These are phyloP conservation scores for Baronia brevicornis DNA, from an alignment of 2,888 invertebrate species.

Conservation along the genomic window DNA sequence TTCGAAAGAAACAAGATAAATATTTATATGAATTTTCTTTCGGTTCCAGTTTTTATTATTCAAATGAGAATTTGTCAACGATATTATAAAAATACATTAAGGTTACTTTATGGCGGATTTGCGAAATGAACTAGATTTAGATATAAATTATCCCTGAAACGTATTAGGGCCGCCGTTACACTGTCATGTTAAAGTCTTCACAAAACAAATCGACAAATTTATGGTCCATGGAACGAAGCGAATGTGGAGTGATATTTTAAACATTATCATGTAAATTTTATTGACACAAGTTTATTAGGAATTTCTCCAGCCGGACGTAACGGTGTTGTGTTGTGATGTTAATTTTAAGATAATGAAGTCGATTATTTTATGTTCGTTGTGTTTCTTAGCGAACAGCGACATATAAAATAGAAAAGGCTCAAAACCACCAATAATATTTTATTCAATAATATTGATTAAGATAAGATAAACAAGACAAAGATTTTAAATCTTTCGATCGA, in stretches of 20 bases:
- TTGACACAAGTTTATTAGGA: conserved; percentile 17
- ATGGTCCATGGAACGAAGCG: conserved; percentile 23
- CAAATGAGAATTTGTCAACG: conserved; percentile 7
- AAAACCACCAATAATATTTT: too few species aligned
- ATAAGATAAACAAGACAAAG: too few species aligned
- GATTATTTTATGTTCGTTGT: conserved; percentile 4
- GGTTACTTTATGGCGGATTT: conserved; percentile 7
- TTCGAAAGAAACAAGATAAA: conserved; percentile 8
- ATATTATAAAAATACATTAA: conserved; percentile 9
- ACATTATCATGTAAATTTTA: conserved; percentile 47
- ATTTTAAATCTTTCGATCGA: too few species aligned
- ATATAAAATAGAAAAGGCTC: too few species aligned
- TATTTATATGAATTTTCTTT: conserved; percentile 13
- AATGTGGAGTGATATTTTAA: conserved; percentile 35
- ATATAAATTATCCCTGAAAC: conserved; percentile 13
- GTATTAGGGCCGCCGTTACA: conserved; percentile 15
- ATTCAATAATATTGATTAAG: too few species aligned
- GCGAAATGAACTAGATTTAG: conserved; percentile 13
- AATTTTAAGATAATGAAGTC: conserved; percentile 1
- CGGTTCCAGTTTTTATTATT: conserved; percentile 10
- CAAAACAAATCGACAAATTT: conserved; percentile 26
- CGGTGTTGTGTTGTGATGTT: conserved; percentile 5
- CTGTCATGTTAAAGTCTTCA: conserved; percentile 20
- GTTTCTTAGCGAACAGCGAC: too few species aligned
- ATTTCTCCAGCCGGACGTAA: conserved; percentile 9